Evolutionary conservation across 2,797 vertebrate genomes (phyloP).

Genomic region (Etheostoma nigrum): DNA sequence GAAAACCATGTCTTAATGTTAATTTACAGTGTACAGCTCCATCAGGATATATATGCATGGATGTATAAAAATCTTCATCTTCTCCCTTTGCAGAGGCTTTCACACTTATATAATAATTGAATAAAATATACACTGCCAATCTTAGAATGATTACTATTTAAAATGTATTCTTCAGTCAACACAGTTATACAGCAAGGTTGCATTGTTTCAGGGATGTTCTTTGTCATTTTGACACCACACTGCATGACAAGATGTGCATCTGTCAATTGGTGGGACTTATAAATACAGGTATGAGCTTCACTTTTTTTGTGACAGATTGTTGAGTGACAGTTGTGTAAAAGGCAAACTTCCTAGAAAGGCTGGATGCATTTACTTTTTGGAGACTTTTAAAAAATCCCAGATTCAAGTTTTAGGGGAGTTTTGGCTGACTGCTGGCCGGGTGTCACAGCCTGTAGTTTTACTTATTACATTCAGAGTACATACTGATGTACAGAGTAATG

Average conservation of each 20-base stretch:
- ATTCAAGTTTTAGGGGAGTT: background rate
- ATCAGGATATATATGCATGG: conserved; percentile 17
- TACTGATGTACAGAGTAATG: too few relatives aligned
- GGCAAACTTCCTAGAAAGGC: background rate
- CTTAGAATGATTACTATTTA: background rate
- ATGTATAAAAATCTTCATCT: background rate
- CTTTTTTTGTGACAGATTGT: background rate
- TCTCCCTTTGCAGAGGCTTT: conserved; percentile 8
- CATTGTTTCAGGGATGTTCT: background rate
- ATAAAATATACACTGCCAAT: background rate
- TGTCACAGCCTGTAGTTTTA: background rate
- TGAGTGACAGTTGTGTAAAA: background rate
- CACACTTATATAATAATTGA: background rate
- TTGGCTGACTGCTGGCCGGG: background rate
- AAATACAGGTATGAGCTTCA: background rate
- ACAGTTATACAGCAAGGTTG: background rate
- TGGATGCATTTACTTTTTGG: background rate
- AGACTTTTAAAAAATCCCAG: background rate
- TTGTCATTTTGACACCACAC: background rate
- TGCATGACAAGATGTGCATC: background rate
- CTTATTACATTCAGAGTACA: background rate
- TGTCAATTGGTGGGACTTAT: background rate
- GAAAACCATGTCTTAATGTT: conserved; percentile 8
- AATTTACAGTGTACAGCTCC: conserved; percentile 6
- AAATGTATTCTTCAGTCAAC: background rate